These are phyloP conservation scores for Magallana nippona DNA, from an alignment of 2,888 invertebrate genomes.

Conservation along the genomic window DNA sequence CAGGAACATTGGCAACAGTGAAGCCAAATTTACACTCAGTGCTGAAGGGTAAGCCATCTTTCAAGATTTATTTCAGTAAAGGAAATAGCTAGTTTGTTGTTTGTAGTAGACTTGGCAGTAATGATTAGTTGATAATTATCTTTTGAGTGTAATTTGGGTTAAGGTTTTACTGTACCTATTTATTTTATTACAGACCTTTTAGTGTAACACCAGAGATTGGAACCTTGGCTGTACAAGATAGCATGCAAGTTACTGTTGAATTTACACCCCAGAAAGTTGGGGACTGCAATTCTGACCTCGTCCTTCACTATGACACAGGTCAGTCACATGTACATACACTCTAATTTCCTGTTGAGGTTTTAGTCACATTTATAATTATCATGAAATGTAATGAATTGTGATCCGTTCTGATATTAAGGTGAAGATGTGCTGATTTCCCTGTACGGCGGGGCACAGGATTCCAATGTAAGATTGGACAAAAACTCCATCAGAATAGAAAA, in stretches of 20 bases:
- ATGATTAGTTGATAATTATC: too few relatives aligned
- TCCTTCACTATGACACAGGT: conserved; percentile 79
- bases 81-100: background rate
- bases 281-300: conserved; percentile 73
- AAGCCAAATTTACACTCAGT: conserved; percentile 81
- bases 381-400: background rate
- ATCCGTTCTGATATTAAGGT: conserved; percentile 61
- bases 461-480: conserved; percentile 79
- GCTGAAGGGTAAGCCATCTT: conserved; percentile 79
- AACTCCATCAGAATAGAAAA: conserved; percentile 78
- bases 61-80: background rate
- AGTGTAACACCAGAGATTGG: conserved; percentile 77
- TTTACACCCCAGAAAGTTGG: conserved; percentile 77
- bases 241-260: conserved; percentile 78
- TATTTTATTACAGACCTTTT: conserved; percentile 76
- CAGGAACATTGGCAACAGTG: conserved; percentile 82
- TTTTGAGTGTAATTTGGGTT: too few relatives aligned
- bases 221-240: conserved; percentile 76
- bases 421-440: conserved; percentile 77
- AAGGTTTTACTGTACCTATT: too few relatives aligned
- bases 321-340: conserved; percentile 30
- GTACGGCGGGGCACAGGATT: conserved; percentile 79
- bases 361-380: background rate
- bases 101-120: background rate
- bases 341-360: too few relatives aligned